Conservation (phyloP, 1,140 invertebrate species). For the Scaptomyza pallida region DNA sequence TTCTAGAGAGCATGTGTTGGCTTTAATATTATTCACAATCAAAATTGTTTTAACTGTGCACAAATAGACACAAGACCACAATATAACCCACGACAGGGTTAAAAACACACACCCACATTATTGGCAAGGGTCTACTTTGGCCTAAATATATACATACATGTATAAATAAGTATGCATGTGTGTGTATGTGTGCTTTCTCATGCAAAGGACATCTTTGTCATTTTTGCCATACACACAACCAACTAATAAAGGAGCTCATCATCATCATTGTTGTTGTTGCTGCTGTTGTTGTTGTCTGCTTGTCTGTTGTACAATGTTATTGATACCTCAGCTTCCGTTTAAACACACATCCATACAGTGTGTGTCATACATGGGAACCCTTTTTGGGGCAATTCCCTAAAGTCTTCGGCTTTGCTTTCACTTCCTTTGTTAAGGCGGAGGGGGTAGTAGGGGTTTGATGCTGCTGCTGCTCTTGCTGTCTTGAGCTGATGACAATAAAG, state of each 20-base stretch:
- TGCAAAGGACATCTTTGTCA: conserved; percentile 60
- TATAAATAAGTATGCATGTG: neutral
- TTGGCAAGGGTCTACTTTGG: conserved; percentile 19
- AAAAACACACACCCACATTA: conserved; percentile 25
- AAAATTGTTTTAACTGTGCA: conserved; percentile 66
- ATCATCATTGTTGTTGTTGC: no score
- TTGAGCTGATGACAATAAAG: conserved; percentile 74
- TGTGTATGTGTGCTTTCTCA: conserved; percentile 21
- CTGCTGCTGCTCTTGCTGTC: conserved; percentile 28
- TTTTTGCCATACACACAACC: conserved; percentile 45
- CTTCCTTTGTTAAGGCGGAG: conserved; percentile 25
- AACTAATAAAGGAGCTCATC: conserved; percentile 55
- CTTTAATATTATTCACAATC: conserved; percentile 40
- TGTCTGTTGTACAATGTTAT: conserved; percentile 71
- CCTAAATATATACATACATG: conserved; percentile 4
- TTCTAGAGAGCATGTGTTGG: conserved; percentile 27
- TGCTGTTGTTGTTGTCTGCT: conserved; percentile 23
- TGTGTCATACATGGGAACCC: conserved; percentile 61
- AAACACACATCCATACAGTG: conserved; percentile 6
- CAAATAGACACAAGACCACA: conserved; percentile 33
- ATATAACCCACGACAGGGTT: conserved; percentile 2
- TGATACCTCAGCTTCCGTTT: conserved; percentile 70
- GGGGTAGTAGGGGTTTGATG: conserved; percentile 12
- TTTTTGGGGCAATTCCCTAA: conserved; percentile 63
- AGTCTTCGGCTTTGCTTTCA: conserved; percentile 48